Evolutionary conservation across 2,113 vertebrate species (phyloP), one percentile per base, ranked within the genome.

Genomic region (Ifrita kowaldi): DNA sequence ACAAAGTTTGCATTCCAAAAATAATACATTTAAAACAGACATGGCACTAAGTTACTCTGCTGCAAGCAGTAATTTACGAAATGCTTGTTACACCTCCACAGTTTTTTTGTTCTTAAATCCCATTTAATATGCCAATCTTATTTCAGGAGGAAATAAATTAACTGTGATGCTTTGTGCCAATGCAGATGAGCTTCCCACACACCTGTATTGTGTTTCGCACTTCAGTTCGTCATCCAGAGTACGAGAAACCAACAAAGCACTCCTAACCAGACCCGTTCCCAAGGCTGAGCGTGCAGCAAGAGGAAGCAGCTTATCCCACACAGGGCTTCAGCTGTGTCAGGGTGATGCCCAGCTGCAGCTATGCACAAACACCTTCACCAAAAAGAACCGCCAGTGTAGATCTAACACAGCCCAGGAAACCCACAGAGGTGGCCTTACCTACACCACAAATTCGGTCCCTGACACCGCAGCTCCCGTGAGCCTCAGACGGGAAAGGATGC

Each of bases 141-240:
- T 39, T 91, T 90, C 91, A 95, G 62, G 53, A 93, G 93, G 90
- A 96, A 97, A 90, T 90, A 96, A 97, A 95, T 96, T 96, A 95
- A 92, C 96, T 96, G 63, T 80, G 85, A 92, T 84, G 89, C 94
- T 97, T 97, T 95, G 82, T 96, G 94, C 90, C 95, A 93, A 97
- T 94, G 92, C 94, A 97, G 91, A 96, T 96, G 92, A 95, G 94
- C 96, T 97, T 97, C 96, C 94, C 95, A 96, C 97, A 96, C 94
- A 97, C 79, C 83, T 95, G 88, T 39, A 96, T 64, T 94, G 82
- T 89, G 94, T 79, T 96, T 93, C 79, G 11, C 71, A 90, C 78
- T 90, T 63, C 68, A 68, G 64, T 84, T 93, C 80, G 37, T 94
- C 96, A 97, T 11, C 65, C 71, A 28, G 68, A 80, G 80, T 93